These are phyloP conservation scores for Agrotis ipsilon DNA, from an alignment of 2,888 invertebrate species.

Conservation along the genomic window DNA sequence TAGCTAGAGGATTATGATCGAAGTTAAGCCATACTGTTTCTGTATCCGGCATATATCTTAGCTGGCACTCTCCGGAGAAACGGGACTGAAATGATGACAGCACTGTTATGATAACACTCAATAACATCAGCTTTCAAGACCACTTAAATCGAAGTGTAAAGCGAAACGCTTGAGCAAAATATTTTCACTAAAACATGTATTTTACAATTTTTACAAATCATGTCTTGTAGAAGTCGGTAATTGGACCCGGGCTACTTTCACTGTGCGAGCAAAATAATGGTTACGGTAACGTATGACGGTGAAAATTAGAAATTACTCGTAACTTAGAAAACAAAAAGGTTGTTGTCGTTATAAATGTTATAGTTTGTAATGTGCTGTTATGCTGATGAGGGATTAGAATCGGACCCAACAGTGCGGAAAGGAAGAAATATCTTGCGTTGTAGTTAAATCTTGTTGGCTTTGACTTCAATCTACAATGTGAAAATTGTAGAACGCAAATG, in stretches of 20 bases:
- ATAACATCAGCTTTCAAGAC: constrained; percentile 42
- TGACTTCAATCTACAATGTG: neutral
- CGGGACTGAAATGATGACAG: constrained; percentile 22
- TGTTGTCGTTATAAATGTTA: constrained; percentile 48
- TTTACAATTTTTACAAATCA: constrained; percentile 64
- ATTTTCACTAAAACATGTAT: constrained; percentile 51
- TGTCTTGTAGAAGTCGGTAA: constrained; percentile 53
- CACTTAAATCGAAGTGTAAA: constrained; percentile 38
- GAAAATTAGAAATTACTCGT: constrained; percentile 81
- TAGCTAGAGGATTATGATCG: neutral
- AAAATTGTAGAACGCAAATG: neutral
- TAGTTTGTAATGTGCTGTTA: constrained; percentile 36
- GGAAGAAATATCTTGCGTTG: constrained; percentile 19
- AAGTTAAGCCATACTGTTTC: neutral
- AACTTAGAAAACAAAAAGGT: constrained; percentile 70
- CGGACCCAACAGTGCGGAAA: constrained; percentile 8
- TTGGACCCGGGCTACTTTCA: constrained; percentile 76
- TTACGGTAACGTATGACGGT: constrained; percentile 77
- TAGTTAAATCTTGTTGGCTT: constrained; percentile 13
- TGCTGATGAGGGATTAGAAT: constrained; percentile 49
- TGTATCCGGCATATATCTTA: neutral
- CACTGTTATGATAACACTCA: constrained; percentile 41
- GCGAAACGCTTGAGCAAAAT: constrained; percentile 38
- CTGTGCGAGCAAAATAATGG: constrained; percentile 79
- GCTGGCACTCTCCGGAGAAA: constrained; percentile 4